Base-by-base conservation (phyloP, 2,888 invertebrate species). In the Sthenelais limicola region DNA sequence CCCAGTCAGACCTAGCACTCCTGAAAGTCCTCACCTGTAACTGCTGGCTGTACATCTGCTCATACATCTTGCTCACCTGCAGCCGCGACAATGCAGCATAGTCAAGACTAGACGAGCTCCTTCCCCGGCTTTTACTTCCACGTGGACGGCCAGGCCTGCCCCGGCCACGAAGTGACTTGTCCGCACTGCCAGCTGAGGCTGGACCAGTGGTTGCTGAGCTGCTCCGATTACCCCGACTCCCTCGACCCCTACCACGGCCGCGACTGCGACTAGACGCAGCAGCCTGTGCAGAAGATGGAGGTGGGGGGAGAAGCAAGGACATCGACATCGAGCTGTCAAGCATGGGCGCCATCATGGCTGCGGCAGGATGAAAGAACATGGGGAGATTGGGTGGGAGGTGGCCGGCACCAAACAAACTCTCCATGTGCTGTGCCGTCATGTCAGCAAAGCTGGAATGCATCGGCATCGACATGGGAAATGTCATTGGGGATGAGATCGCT, bases 301-400 rank as follows among this genome's bases (percentile, higher is more conserved):
- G 70, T 12, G 77, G 75, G 54, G 70, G 70, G 12, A 56, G 70
- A 30, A 56, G 70, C 35, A 51, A 47, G 18, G 43, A 35, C 24
- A 79, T 47, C 30, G 77, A 74, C 70, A 78, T 71, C 28, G 72
- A 32, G 5, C 68, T 72, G 51, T 77, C 76, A 54, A 74, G 74
- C 77, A 78, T 75, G 18, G 35, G 49, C 7, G 48, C 21, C 68
- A 78, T 74, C 69, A 79, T 72, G 21, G 74, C 75, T 12, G 73
- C 74, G 32, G 71, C 72, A 18, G 73, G 56, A 32, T 49, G 52
- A 33, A 58, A 43, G 62, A 71, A 71, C 32, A 68, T 35, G 28
- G 62, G 58, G 21, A 68, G 58, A 26, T 62, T 62, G 38, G 58
- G 51, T 24, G 43, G 52, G 21, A 48, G 56, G 43, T 52, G 56